Base-by-base conservation (phyloP, 2,797 vertebrate species). In the Cynopterus sphinx region DNA sequence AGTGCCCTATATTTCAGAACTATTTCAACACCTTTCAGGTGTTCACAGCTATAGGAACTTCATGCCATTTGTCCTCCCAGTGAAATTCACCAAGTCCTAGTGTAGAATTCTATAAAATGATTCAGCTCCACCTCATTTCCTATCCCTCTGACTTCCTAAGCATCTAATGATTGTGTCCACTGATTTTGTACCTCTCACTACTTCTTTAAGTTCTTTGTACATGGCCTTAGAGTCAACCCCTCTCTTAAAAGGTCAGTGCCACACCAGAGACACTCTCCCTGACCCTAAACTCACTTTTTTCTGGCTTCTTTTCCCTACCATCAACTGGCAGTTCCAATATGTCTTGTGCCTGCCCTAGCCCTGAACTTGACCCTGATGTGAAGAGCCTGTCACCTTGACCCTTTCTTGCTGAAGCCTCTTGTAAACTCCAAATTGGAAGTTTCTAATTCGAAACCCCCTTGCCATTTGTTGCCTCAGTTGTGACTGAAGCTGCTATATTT, bases 271-370 rank as follows among this genome's bases (percentile, higher is more conserved):
- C 22, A 41, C 61, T 90, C 84, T 73, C 90, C 9, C 51, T 36
- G 6, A 51, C 65, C 12, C 12, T 13, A 70, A 7, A 36, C 17
- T 31, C 21, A 63, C 39, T 53, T 46, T 39, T 31, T 79, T 87
- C 39, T 71, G 71, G 4, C 57, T 87, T 95, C 53, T 96, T 91
- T 90, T 31, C 83, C 75, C 85, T 84, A 59, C 8, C 12, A 39
- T 63, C 55, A 55, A 16, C 9, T 53, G 36, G 53, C 33, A 78
- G 15, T 55, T 68, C 55, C 70, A 84, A 36, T 36, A 26, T 41
- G 49, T 31, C 46, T 78, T 41, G 24, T 71, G 46, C 39, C n/a
- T 71, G 13, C 11, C 13, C 21, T 41, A 59, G 26, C 11, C 31
- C 71, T 81, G 46, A 93, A 63, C 59, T 87, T 43, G 63, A 33